Conservation (phyloP, 2,113 vertebrate species). For the Dasyurus viverrinus region DNA sequence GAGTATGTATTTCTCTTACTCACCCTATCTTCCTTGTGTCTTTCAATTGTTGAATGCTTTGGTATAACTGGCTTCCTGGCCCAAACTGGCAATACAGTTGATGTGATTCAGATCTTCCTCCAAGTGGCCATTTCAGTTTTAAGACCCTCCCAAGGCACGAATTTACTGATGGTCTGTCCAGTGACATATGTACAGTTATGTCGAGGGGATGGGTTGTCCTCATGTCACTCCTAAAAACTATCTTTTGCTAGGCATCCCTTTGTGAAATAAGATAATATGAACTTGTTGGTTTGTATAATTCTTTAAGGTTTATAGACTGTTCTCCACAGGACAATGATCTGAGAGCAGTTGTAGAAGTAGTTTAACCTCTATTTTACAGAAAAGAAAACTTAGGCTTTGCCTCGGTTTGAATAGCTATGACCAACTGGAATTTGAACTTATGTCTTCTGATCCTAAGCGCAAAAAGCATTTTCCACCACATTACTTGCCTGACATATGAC, state of each 20-base stretch:
- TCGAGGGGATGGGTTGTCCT: neutral
- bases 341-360: neutral
- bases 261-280: neutral
- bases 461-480: neutral
- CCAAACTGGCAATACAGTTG: neutral
- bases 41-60: neutral
- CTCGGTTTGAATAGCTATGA: neutral
- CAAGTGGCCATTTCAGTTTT: neutral
- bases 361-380: neutral
- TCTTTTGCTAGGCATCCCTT: slow-evolving; percentile 30
- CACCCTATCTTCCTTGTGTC: neutral
- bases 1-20: neutral
- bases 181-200: neutral
- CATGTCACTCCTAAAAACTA: slow-evolving; percentile 2
- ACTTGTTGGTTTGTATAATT: neutral
- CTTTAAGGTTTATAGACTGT: neutral
- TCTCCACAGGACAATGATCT: neutral
- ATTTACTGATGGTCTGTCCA: neutral
- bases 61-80: neutral
- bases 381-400: neutral
- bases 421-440: neutral
- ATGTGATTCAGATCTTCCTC: neutral
- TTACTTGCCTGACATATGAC: neutral
- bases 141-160: neutral
- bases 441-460: neutral